phyloP scores from a whole-genome alignment of 2,797 vertebrate genomes.

The Sebastes taczanowskii region DNA sequence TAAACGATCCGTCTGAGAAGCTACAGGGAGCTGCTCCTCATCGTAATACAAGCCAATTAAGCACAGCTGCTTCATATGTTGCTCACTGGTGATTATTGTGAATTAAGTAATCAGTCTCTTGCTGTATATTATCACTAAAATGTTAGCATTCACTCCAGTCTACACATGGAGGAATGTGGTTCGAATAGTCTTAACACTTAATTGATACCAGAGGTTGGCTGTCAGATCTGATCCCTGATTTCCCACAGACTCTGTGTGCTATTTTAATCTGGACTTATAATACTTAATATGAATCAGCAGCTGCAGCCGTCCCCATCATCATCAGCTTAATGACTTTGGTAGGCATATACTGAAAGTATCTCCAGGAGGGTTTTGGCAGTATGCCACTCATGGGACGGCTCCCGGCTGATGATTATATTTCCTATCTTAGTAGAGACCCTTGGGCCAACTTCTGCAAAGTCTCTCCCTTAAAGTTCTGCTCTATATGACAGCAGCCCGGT shows the following conservation, averaged over 20 bases:
- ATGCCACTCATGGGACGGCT: conserved; percentile 2
- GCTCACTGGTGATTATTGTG: background rate
- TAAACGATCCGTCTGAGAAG: background rate
- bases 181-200: background rate
- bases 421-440: background rate
- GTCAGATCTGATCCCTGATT: background rate
- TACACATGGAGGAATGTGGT: background rate
- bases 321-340: conserved; percentile 20
- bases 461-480: background rate
- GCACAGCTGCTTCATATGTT: background rate
- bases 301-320: background rate
- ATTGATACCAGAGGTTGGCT: background rate
- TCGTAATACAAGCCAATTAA: background rate
- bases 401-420: conserved; percentile 19
- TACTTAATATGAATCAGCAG: background rate
- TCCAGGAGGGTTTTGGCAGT: conserved; percentile 6
- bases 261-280: background rate
- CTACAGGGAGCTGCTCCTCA: background rate
- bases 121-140: background rate
- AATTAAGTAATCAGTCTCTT: background rate
- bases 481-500: background rate
- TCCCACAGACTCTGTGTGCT: background rate
- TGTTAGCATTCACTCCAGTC: background rate
- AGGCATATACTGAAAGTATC: background rate
- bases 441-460: background rate